These are phyloP conservation scores for Liparis tanakae DNA, from an alignment of 2,797 vertebrate species.

Conservation along the genomic window DNA sequence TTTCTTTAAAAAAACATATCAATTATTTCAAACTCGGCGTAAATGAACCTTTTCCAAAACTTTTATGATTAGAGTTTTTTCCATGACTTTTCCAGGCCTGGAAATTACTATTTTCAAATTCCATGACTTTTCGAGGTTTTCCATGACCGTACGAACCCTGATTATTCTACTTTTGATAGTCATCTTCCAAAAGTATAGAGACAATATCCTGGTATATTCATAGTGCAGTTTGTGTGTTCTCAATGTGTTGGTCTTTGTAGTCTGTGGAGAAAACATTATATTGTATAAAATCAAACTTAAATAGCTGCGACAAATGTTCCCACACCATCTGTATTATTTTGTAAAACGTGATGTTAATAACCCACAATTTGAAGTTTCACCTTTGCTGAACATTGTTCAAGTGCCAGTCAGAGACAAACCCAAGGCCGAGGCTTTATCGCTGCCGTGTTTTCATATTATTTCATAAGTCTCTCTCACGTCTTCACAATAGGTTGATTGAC, in stretches of 20 bases:
- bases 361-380: background rate
- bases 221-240: background rate
- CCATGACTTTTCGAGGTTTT: no score
- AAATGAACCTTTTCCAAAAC: no score
- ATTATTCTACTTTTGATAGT: background rate
- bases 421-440: no score
- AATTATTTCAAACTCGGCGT: no score
- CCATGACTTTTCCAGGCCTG: no score
- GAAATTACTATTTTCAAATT: no score
- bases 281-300: background rate
- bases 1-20: no score
- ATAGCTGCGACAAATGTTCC: background rate
- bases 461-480: conserved; percentile 2
- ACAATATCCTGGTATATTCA: background rate
- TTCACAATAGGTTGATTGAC: conserved; percentile 90
- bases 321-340: background rate
- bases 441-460: background rate
- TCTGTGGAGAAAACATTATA: background rate
- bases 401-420: background rate
- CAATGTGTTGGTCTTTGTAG: background rate
- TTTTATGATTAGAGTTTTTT: no score
- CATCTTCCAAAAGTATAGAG: background rate
- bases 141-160: no score
- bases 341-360: background rate
- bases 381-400: background rate